Base-by-base conservation (phyloP, 2,113 vertebrate genomes). In the Pseudolaguvia tuberculata region DNA sequence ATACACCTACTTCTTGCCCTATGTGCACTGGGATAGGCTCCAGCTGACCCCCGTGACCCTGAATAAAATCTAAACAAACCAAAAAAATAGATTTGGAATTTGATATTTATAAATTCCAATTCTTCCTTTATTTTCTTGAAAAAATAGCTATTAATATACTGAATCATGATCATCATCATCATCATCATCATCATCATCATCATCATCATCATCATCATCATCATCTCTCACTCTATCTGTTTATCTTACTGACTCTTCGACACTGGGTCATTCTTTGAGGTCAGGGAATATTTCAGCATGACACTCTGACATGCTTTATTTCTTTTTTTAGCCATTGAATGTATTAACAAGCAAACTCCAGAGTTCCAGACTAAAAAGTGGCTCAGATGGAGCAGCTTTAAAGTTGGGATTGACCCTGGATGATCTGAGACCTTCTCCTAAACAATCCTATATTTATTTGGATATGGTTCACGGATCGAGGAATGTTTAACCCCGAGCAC, bases 321-420 rank as follows among this genome's bases (percentile, higher is more conserved):
- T 65, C 39, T 45, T 65, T 47, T 65, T 65, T 65, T 23, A 65
- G 14, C 39, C 61, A 4, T 18, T 0, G 15, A 65, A 47, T 65
- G 61, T 42, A 62, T 62, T n/a, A 13, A 42, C 14, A 13, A 65
- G 13, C 39, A 31, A 39, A 62, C 13, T 62, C 20, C 39, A 62
- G 2, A 62, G 31, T 62, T 42, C 31, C 61, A 65, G 39, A 47
- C 2, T 39, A 25, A 47, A 21, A 65, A 47, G 39, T 1, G n/a
- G 52, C 50, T 21, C 52, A 69, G 66, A 50, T 53, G 48, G 50
- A 23, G 14, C n/a, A 15, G 61, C 61, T 8, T 47, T 17, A 65
- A 42, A 39, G n/a, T 65, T 47, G 39, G 61, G 21, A 42, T 39
- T 65, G 61, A 69, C 66, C 66, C 50, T 69, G 48, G 29, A 68